Percentiles rank a stretch among this genome's conserved stretches.
Evolutionary conservation across 2,888 invertebrate species (phyloP).

Genomic region (Galeopsomyia nigrocyanea): DNA sequence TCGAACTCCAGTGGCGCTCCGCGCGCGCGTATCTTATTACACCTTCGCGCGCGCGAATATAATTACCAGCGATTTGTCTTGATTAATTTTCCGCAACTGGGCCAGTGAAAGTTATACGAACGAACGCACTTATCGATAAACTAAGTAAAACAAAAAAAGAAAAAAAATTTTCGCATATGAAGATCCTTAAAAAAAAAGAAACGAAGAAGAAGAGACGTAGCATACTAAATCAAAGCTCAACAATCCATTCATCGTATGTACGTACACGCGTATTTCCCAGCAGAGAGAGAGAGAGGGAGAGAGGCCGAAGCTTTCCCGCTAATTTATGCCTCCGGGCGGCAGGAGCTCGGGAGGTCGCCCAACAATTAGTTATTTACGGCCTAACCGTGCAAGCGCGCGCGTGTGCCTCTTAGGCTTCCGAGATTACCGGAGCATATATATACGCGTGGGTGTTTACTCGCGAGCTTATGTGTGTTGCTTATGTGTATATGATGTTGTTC

Average conservation of each 20-base stretch:
- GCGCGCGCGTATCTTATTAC: slow-evolving; percentile 31
- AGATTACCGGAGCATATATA: no score
- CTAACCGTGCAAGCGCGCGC: slow-evolving; percentile 26
- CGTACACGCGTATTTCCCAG: slow-evolving; percentile 19
- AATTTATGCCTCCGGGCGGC: slow-evolving; percentile 58
- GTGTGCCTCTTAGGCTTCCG: neutral
- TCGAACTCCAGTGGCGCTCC: neutral
- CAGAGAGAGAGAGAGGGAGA: no score
- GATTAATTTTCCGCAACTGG: slow-evolving; percentile 16
- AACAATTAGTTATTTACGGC: slow-evolving; percentile 59
- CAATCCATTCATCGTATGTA: no score
- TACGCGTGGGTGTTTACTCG: neutral
- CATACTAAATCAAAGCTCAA: no score
- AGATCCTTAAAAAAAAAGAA: no score
- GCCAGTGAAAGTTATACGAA: neutral
- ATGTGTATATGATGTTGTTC: no score
- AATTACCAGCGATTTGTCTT: slow-evolving; percentile 7
- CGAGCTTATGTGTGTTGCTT: no score
- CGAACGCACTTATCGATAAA: no score
- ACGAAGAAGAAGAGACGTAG: no score
- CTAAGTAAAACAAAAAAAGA: no score
- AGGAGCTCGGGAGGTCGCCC: slow-evolving; percentile 56
- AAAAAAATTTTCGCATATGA: no score
- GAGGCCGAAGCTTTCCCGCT: slow-evolving; percentile 44
- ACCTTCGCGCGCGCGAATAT: slow-evolving; percentile 35